Conservation (phyloP, 2,113 vertebrate species). For the Donacobius atricapilla region DNA sequence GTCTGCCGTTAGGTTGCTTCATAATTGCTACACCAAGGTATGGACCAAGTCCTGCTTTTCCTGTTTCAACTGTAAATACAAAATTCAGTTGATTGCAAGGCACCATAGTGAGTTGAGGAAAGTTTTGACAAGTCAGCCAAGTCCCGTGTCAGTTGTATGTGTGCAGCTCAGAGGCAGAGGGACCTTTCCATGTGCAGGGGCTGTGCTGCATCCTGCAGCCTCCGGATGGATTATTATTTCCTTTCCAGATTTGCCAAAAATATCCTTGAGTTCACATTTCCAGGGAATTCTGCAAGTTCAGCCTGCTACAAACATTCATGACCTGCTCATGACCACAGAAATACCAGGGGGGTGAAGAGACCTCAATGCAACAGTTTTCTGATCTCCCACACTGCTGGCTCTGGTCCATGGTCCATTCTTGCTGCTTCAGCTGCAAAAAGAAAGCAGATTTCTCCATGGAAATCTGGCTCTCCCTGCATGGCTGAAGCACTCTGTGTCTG, state of each 20-base stretch:
- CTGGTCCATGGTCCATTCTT: not conserved
- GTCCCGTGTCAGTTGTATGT: not conserved
- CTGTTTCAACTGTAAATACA: conserved; percentile 57
- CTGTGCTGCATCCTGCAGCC: conserved; percentile 3
- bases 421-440: not conserved
- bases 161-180: not conserved
- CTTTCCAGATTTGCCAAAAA: conserved; percentile 16
- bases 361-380: not conserved
- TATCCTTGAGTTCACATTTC: not conserved
- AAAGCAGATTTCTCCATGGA: not conserved
- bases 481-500: not conserved
- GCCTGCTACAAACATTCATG: not conserved
- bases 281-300: conserved; percentile 21
- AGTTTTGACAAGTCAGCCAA: not conserved
- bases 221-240: not conserved
- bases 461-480: not conserved
- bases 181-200: not conserved
- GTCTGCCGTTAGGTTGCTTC: conserved; percentile 48
- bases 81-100: conserved; percentile 26
- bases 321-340: not conserved
- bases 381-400: not conserved
- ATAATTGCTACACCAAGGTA: conserved; percentile 50
- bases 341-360: not conserved
- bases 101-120: not conserved
- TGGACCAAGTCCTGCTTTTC: conserved; percentile 57